Base-by-base conservation (phyloP, 1,140 invertebrate species). In the Halictus rubicundus region DNA sequence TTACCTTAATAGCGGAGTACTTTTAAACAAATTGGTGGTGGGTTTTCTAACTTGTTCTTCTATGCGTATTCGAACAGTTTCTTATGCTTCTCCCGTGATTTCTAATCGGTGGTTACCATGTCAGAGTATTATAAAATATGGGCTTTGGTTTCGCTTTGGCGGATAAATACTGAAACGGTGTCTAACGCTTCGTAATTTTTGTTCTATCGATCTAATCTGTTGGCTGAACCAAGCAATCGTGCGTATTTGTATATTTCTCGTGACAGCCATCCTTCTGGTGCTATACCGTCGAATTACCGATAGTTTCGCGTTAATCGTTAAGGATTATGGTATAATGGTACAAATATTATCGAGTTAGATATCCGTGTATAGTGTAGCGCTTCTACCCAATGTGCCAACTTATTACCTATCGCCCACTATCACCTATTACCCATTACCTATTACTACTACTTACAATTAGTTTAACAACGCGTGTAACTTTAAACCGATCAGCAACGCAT, bases 1-100 rank as follows among this genome's bases (percentile, higher is more conserved):
- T 91, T 91, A 91, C 84, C 64, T 81, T 89, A 90, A 80, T 87
- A 89, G 84, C 87, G 87, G 84, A 91, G 68, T 82, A 78, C 84
- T 83, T 12, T 83, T 63, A 70, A 88, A 78, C 66, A 68, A 87
- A 77, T 72, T 71, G 91, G 90, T 92, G 91, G 83, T 89, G 91
- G 91, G 89, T 90, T 81, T 46, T 79, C 82, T 85, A 88, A 88
- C 74, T 88, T 66, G 82, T 77, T 76, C 79, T 83, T 80, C 59
- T 76, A 70, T 84, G 70, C 72, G 5, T 75, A 52, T 72, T 85
- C 68, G 68, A 54, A 78, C 81, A 82, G 32, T 74, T 79, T 78
- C 25, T 68, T 57, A 25, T 71, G 68, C 63, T 57, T 32, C 81
- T 80, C 14, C 69, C 52, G 66, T 68, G 52, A 57, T 63, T 80